phyloP scores from a whole-genome alignment of 2,888 invertebrate genomes.

The Plebejus argus region DNA sequence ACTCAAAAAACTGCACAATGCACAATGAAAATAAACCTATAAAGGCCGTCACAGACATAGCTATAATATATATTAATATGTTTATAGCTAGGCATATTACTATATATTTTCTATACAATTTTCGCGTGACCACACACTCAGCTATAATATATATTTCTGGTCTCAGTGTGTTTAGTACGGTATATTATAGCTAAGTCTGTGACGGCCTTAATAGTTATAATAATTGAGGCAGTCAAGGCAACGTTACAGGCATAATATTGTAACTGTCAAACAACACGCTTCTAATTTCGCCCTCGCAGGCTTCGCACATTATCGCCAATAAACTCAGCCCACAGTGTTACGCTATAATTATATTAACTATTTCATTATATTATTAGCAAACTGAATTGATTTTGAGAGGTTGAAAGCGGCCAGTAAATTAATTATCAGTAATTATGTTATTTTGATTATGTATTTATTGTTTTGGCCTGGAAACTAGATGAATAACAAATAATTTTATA shows the following conservation, averaged over 20 bases:
- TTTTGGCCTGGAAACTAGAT: neutral
- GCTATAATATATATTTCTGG: too few species aligned
- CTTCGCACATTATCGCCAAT: neutral
- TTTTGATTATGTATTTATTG: neutral
- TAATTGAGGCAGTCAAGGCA: neutral
- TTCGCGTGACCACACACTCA: too few species aligned
- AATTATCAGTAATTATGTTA: neutral
- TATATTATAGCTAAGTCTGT: too few species aligned
- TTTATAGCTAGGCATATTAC: too few species aligned
- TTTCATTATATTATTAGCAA: neutral
- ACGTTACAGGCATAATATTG: neutral
- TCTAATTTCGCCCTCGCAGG: neutral
- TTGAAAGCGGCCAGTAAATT: neutral
- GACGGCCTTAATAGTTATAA: too few species aligned
- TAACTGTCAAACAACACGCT: neutral
- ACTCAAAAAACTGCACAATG: too few species aligned
- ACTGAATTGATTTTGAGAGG: neutral
- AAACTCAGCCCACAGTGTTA: neutral
- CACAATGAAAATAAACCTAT: too few species aligned
- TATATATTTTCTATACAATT: too few species aligned
- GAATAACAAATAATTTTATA: neutral
- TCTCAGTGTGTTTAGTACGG: too few species aligned
- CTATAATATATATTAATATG: too few species aligned
- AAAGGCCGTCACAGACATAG: too few species aligned
- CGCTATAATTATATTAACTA: neutral